A percentile compares a stretch with the other conserved stretches of the same genome.
These are phyloP conservation scores for Meghimatium bilineatum DNA, from an alignment of 2,888 invertebrate species.

Conservation along the genomic window DNA sequence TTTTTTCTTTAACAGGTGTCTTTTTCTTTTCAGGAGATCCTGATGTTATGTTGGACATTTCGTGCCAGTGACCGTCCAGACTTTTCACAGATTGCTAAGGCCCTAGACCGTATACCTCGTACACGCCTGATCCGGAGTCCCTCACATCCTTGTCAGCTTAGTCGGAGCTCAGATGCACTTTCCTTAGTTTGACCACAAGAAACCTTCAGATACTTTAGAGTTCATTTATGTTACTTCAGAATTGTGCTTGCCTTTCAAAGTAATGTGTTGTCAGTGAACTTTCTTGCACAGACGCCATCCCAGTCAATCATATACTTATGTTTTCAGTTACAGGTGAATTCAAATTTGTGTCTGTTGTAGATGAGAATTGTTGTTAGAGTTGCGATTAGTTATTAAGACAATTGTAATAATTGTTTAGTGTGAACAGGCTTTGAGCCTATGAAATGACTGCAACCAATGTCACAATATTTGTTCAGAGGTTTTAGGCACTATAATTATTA, in stretches of 20 bases:
- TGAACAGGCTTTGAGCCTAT: no score
- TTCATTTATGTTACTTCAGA: background rate
- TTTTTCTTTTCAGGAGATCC: constrained; percentile 85
- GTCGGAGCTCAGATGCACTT: constrained; percentile 89
- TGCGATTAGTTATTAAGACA: background rate
- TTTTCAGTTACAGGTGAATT: no score
- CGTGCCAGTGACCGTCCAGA: constrained; percentile 90
- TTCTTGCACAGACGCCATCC: background rate
- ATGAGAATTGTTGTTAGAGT: background rate
- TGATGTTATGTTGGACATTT: constrained; percentile 96
- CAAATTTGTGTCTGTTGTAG: background rate
- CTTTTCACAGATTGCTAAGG: constrained; percentile 88
- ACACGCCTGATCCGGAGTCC: constrained; percentile 97
- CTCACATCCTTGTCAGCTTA: constrained; percentile 97
- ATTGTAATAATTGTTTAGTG: no score
- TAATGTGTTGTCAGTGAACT: background rate
- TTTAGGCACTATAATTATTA: no score
- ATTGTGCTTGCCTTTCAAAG: background rate
- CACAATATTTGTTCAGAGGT: no score
- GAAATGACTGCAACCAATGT: no score
- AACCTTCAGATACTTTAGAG: background rate
- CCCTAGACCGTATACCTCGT: constrained; percentile 90
- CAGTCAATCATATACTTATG: background rate
- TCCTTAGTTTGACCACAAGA: constrained; percentile 45
- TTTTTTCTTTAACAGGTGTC: background rate